Percentiles rank a stretch among this genome's conserved stretches.
Evolutionary conservation across 2,113 vertebrate genomes (phyloP).

Genomic region (Pagrus major): DNA sequence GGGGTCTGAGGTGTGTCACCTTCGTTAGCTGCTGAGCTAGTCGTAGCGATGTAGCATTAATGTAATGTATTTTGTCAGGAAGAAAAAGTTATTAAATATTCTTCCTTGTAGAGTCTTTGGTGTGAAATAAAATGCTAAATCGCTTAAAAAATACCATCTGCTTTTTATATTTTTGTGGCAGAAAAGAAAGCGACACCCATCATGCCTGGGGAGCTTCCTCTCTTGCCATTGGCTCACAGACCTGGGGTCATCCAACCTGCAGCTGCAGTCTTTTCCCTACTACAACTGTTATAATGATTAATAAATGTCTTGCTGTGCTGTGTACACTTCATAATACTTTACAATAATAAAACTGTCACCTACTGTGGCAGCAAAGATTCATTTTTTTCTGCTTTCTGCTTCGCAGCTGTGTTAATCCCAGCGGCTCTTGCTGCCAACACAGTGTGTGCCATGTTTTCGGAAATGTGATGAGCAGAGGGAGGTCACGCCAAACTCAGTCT

Average conservation of each 20-base stretch:
- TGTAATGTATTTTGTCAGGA: too few relatives aligned
- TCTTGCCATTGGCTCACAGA: neutral
- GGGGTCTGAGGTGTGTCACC: too few relatives aligned
- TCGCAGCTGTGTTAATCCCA: conserved; percentile 1
- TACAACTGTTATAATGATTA: neutral
- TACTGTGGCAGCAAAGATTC: neutral
- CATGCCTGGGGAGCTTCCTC: neutral
- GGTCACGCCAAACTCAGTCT: neutral
- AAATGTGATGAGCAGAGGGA: conserved; percentile 41
- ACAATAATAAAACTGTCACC: neutral
- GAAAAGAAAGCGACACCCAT: neutral
- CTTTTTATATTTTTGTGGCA: too few relatives aligned
- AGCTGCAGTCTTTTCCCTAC: neutral
- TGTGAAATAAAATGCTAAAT: too few relatives aligned
- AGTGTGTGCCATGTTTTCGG: conserved; percentile 11
- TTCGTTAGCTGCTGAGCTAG: too few relatives aligned
- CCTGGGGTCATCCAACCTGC: neutral
- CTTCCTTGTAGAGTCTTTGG: too few relatives aligned
- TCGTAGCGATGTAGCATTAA: too few relatives aligned
- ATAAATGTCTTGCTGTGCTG: neutral
- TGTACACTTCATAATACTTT: neutral
- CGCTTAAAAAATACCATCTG: too few relatives aligned
- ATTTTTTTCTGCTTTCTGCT: neutral
- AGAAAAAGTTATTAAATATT: too few relatives aligned
- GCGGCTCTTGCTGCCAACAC: neutral